Conservation (phyloP, 2,888 invertebrate species). For the Trichopria drosophilae region DNA sequence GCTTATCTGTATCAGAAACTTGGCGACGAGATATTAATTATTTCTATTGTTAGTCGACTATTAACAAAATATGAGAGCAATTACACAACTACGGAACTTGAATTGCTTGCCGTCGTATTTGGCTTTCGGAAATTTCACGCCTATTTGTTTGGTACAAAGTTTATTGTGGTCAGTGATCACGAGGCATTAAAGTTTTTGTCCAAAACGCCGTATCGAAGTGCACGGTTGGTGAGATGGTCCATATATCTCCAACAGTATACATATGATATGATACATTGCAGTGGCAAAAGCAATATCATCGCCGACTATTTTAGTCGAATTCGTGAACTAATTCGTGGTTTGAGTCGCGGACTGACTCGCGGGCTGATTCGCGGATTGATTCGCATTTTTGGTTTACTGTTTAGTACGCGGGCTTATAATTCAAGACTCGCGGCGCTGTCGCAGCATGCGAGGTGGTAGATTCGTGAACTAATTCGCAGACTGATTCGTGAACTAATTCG, state of each 20-base stretch:
- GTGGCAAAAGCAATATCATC: conserved; percentile 10
- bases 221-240: conserved; percentile 9
- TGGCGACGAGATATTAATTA: background rate
- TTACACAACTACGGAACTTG: conserved; percentile 9
- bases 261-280: conserved; percentile 11
- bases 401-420: no score
- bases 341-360: no score
- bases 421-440: no score
- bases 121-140: background rate
- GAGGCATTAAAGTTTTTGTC: conserved; percentile 10
- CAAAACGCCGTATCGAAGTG: conserved; percentile 1
- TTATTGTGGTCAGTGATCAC: conserved; percentile 8
- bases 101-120: conserved; percentile 7
- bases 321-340: no score
- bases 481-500: no score
- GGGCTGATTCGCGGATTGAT: no score
- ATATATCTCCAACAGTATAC: no score
- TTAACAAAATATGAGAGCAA: conserved; percentile 1
- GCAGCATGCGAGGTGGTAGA: no score
- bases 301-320: conserved; percentile 17
- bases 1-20: conserved; percentile 8
- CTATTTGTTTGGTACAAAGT: conserved; percentile 2
- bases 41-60: no score
- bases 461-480: no score
- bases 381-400: no score